Evolutionary conservation across 2,113 vertebrate species (phyloP).

Genomic region (Hucho hucho): DNA sequence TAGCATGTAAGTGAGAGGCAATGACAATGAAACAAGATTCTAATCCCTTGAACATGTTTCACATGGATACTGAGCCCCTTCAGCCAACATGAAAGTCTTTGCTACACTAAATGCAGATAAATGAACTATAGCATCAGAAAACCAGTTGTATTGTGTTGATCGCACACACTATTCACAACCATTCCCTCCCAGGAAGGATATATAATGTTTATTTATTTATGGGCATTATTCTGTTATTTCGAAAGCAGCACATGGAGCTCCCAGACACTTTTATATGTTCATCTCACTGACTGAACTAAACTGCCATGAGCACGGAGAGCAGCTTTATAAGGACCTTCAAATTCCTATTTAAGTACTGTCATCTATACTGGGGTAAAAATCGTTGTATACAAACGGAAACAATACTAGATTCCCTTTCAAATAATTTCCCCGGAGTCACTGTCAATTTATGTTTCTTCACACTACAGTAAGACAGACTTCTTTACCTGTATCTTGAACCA

Average conservation of each 20-base stretch:
- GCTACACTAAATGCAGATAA: constrained; percentile 10
- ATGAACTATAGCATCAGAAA: background rate
- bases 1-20: constrained; percentile 42
- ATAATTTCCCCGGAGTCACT: background rate
- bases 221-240: background rate
- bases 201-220: background rate
- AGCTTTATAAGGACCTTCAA: constrained; percentile 27
- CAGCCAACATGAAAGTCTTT: background rate
- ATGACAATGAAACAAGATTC: constrained; percentile 43
- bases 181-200: background rate
- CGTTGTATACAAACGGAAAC: background rate
- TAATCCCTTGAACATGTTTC: constrained; percentile 58
- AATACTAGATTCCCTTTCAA: background rate
- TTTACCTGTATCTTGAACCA: background rate
- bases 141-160: constrained; percentile 8
- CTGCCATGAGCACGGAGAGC: constrained; percentile 13
- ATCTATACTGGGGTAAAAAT: background rate
- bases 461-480: background rate
- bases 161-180: background rate
- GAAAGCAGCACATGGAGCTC: background rate
- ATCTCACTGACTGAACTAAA: constrained; percentile 14
- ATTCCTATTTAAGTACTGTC: constrained; percentile 8
- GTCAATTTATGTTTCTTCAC: background rate
- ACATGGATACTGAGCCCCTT: constrained; percentile 30
- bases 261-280: constrained; percentile 10